phyloP scores from a whole-genome alignment of 1,140 invertebrate genomes.

The Drosophila kanapiae region DNA sequence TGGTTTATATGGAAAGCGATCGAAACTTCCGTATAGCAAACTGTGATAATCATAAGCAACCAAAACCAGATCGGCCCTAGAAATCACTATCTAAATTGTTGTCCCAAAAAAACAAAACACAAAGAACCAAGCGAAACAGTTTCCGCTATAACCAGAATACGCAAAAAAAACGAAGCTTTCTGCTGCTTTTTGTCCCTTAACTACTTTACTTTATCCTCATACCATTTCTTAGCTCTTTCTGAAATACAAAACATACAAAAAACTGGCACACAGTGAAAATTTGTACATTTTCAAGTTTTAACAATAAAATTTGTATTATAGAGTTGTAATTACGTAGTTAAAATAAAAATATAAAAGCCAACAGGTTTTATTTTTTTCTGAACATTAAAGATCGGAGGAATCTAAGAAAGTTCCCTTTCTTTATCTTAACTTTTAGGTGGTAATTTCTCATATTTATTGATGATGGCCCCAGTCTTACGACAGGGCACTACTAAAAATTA shows the following conservation, averaged over 20 bases:
- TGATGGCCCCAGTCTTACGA: slow-evolving; percentile 71
- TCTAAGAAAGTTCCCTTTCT: background rate
- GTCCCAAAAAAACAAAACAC: slow-evolving; percentile 3
- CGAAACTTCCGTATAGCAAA: slow-evolving; percentile 75
- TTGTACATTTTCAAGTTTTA: slow-evolving; percentile 69
- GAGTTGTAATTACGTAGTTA: slow-evolving; percentile 79
- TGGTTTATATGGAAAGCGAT: slow-evolving; percentile 63
- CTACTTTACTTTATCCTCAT: background rate
- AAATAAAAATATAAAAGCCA: slow-evolving; percentile 65
- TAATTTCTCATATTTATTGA: slow-evolving; percentile 36
- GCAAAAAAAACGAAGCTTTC: slow-evolving; percentile 1
- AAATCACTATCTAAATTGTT: slow-evolving; percentile 40
- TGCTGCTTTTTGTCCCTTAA: slow-evolving; percentile 1
- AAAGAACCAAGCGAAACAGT: slow-evolving; percentile 16
- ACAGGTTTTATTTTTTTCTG: background rate
- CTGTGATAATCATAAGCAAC: slow-evolving; percentile 82
- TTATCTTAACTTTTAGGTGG: fast-evolving
- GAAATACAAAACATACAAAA: slow-evolving; percentile 1
- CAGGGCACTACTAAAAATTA: slow-evolving; percentile 70
- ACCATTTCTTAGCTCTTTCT: background rate
- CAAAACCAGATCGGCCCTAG: slow-evolving; percentile 26
- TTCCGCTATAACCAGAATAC: slow-evolving; percentile 10
- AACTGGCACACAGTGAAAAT: slow-evolving; percentile 54
- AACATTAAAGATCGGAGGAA: background rate
- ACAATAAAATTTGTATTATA: slow-evolving; percentile 80